Evolutionary conservation across 2,888 invertebrate species (phyloP), one percentile per base, ranked within the genome.

Genomic region (Pollenia angustigena): DNA sequence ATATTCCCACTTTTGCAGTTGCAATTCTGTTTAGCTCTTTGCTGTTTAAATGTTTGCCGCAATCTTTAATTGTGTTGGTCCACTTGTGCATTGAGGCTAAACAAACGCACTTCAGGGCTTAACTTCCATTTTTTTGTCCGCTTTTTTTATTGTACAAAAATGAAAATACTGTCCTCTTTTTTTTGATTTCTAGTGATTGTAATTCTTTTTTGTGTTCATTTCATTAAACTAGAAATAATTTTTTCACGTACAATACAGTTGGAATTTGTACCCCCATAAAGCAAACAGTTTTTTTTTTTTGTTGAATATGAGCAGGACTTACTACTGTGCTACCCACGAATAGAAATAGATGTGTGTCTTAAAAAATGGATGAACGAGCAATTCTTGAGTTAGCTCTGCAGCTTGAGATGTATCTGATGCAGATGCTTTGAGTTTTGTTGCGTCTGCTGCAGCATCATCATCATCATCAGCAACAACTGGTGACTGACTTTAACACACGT

Each of bases 401-500:
- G 18, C 32, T 7, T 12, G 40, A 64, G 46, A 80, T 58, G 23
- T 44, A 50, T 54, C 56, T 81, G 78, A 76, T 76, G 52, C 52
- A 69, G 76, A 54, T 76, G 46, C 50, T 66, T 50, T 48, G 58
- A 42, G 46, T 71, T 18, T 46, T 69, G n/a, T 32, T 32, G 32
- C 32, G 32, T 32, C 32, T 32, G 46, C 69, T 80, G 69, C 32
- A 66, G 76, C 62, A 42, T 62, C 75, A 62, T 14, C 69, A 50
- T 18, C 60, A 48, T 52, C 71, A 40, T 71, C 69, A 71, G 50
- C 80, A 86, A 75, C 82, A 91, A 91, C 91, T 90, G 87, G 90
- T 90, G 91, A 92, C 91, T 92, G 91, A 91, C 87, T 89, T 89
- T 89, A 90, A 90, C 90, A 89, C 90, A 90, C 90, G 90, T 89